Base-by-base conservation (phyloP, 2,888 invertebrate genomes). In the Pyrocoelia pectoralis region DNA sequence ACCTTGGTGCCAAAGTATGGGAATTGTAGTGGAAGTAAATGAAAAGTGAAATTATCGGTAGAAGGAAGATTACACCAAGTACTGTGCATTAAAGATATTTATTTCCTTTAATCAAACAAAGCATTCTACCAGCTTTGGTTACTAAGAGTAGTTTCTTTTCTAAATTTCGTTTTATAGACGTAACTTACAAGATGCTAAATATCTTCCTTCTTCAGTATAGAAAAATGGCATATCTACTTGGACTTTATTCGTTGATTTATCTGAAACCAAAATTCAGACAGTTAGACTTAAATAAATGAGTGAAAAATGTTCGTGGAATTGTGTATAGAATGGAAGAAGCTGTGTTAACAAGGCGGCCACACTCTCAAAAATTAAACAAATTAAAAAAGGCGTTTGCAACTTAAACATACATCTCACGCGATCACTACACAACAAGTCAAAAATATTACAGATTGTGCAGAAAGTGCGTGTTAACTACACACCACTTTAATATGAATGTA, bases 161-260 rank as follows among this genome's bases (percentile, higher is more conserved):
- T 33, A 33, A 13, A 52, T 3, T 12, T 13, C 38, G 28, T 12
- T 49, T 49, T 19, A 70, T n/a, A 2, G 33, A n/a, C n/a, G 15
- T 43, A 33, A 63, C 64, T 91, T 86, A 94, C 94, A 91, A 77
- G 90, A 88, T 50, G 94, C 94, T 74, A 95, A 86, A 80, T 95
- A 95, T 83, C 91, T 90, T 76, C 94, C 94, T 81, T 95, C 94
- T 77, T 94, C 94, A 50, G 93, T 91, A 78, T 89, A 89, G 82
- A 94, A 93, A 79, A 91, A 88, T 71, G 93, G 92, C 85, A 92
- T 90, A 80, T 90, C 89, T 79, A 83, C 78, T 74, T 87, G 87
- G 70, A 83, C 84, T 72, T 86, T 84, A 56, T 73, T 75, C 41
- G 69, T 59, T 14, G 65, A 63, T 62, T 72, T 75, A 73, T 78